Evolutionary conservation across 1,140 invertebrate genomes (phyloP), one percentile per base, ranked within the genome.

Genomic region (Drosophila paulistorum): DNA sequence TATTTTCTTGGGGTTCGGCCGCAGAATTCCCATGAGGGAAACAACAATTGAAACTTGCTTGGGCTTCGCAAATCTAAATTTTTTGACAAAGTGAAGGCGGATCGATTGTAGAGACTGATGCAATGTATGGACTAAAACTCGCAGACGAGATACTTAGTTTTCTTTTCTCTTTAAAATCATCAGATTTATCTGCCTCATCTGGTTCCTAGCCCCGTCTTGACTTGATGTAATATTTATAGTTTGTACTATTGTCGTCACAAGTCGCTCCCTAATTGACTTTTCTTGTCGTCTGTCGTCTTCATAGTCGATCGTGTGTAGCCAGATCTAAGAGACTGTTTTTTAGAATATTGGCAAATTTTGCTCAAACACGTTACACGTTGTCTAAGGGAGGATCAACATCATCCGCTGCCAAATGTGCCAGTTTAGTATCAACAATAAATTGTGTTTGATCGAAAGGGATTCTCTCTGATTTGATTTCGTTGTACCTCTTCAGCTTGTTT

Each of bases 211-310:
- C 66, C 4, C 11, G 35, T 39, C 33, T 65, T 45, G 68, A 58
- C 48, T 59, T 48, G 60, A 59, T 76, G 84, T 80, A 78, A 84
- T 79, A 90, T 90, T 85, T 90, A 90, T 90, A 85, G 84, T 89
- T 89, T 79, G 81, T 81, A 86, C 80, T 89, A 91, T 91, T 91
- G 90, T 91, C 90, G 90, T 90, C 90, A 91, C 63, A 91, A 81
- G 90, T 91, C 90, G 84, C 78, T 91, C 90, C 80, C 90, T 91
- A 91, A 91, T 91, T 91, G 90, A 91, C 91, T 91, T 91, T 91
- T 90, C 90, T 87, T 91, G 90, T 91, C 90, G 90, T 10, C 35
- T 75, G 80, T 66, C 64, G 75, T 62, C 37, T 10, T 67, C 73
- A 67, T 48, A 48, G 45, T 63, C 66, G 77, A 77, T 81, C 79